Conservation (phyloP, 2,113 vertebrate species). For the Nerophis ophidion region DNA sequence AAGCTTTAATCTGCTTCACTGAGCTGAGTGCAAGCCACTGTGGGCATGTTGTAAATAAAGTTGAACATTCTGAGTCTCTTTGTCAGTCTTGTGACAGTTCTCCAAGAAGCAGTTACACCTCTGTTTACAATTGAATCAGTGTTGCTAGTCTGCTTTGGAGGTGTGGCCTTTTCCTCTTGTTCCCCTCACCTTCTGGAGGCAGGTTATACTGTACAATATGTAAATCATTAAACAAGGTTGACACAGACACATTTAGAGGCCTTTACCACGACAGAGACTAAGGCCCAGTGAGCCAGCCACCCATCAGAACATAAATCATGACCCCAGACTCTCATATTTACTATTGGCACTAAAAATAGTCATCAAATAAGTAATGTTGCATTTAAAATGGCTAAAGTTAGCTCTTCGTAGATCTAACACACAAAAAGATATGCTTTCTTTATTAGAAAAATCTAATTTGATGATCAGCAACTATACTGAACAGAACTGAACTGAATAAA, state of each 20-base stretch:
- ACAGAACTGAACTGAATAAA: too few species aligned
- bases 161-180: conserved; percentile 7
- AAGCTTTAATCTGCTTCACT: conserved; percentile 20
- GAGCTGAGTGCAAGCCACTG: conserved; percentile 14
- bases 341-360: too few species aligned
- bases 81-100: conserved; percentile 27
- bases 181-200: not conserved
- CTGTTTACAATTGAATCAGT: conserved; percentile 23
- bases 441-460: too few species aligned
- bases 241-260: conserved; percentile 3
- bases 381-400: too few species aligned
- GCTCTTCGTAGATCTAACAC: too few species aligned
- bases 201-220: conserved; percentile 15
- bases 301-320: too few species aligned
- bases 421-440: too few species aligned
- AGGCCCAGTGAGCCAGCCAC: not conserved
- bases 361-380: too few species aligned
- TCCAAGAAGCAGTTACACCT: conserved; percentile 5
- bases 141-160: conserved; percentile 7
- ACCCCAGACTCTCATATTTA: too few species aligned
- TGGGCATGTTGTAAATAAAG: conserved; percentile 13
- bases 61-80: conserved; percentile 14
- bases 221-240: conserved; percentile 31
- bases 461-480: too few species aligned
- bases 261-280: not conserved